A percentile compares a stretch with the other conserved stretches of the same genome.
These are phyloP conservation scores for Bufo bufo DNA, from an alignment of 2,113 vertebrate genomes.

Conservation along the genomic window DNA sequence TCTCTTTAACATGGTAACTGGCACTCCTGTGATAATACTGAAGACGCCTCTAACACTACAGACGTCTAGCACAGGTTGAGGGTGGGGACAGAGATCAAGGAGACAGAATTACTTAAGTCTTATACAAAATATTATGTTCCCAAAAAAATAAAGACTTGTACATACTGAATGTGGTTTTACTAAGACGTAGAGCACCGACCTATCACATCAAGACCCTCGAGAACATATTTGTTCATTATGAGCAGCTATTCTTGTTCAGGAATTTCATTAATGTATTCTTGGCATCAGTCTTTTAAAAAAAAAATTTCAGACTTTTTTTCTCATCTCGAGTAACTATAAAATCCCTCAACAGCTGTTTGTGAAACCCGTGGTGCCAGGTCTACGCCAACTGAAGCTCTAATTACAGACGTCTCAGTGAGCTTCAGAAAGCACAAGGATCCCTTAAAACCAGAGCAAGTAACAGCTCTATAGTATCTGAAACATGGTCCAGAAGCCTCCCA, in stretches of 20 bases:
- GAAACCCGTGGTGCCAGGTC: not conserved
- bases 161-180: not conserved
- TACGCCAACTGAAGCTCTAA: not conserved
- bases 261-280: not conserved
- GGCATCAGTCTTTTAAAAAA: not conserved
- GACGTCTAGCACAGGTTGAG: not conserved
- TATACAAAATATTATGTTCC: not conserved
- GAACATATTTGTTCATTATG: not conserved
- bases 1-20: not conserved
- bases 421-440: not conserved
- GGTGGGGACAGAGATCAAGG: not conserved
- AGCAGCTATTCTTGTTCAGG: not conserved
- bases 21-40: slow-evolving; percentile 5
- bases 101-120: not conserved
- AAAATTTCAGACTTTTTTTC: not conserved
- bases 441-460: not conserved
- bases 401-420: not conserved
- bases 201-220: not conserved
- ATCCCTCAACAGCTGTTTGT: not conserved
- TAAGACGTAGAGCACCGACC: not conserved
- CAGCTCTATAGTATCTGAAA: not conserved
- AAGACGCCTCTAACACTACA: not conserved
- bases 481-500: too few relatives aligned
- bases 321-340: not conserved
- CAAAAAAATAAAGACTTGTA: not conserved